Percentiles rank a stretch among this genome's conserved stretches.
phyloP scores from a whole-genome alignment of 2,888 invertebrate species.

The Horisme vitalbata region DNA sequence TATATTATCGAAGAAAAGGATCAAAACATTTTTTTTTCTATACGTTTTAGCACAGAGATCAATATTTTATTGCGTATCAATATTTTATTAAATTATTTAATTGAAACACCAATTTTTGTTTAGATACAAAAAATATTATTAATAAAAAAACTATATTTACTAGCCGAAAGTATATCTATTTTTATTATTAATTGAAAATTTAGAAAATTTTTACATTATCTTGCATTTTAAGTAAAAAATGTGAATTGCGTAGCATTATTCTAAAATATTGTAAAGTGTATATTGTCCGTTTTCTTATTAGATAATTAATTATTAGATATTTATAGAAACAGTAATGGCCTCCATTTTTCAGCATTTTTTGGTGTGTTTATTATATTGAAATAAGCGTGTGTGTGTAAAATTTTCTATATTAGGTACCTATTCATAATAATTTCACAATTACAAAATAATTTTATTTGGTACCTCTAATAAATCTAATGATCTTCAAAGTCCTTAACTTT shows the following conservation, averaged over 20 bases:
- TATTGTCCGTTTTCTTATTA: slow-evolving; percentile 48
- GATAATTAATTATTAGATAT: slow-evolving; percentile 28
- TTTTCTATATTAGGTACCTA: neutral
- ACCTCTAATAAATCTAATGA: no score
- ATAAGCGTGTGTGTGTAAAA: neutral
- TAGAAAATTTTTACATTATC: slow-evolving; percentile 10
- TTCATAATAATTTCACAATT: no score
- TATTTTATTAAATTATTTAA: neutral
- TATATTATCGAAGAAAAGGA: no score
- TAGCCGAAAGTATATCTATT: neutral
- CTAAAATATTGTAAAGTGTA: slow-evolving; percentile 79
- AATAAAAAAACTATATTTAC: neutral
- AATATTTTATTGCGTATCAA: neutral
- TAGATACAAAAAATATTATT: neutral
- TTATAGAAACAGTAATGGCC: slow-evolving; percentile 26
- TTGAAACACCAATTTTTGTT: slow-evolving; percentile 8
- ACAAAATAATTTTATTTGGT: no score
- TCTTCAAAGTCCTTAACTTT: no score
- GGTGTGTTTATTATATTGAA: neutral
- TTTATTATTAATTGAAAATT: no score
- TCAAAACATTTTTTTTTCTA: slow-evolving; percentile 8
- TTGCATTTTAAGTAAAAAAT: slow-evolving; percentile 11
- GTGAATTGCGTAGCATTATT: slow-evolving; percentile 76
- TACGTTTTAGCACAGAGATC: neutral
- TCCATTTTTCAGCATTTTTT: slow-evolving; percentile 18